Conservation (phyloP, 2,113 vertebrate genomes). For the Petrocephalus microphthalmus region DNA sequence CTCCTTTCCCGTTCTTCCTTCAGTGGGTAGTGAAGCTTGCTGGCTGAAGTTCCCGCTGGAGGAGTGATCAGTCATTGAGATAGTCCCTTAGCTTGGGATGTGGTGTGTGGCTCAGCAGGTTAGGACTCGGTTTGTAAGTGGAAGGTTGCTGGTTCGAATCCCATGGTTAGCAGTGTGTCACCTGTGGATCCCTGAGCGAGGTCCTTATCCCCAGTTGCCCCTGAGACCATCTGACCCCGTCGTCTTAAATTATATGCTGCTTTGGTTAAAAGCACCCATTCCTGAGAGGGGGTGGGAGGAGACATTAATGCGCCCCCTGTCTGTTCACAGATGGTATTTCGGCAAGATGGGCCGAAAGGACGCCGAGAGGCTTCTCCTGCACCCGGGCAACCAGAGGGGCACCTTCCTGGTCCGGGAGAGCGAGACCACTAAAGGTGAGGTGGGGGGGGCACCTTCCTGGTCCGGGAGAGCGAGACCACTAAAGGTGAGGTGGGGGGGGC, state of each 20-base stretch:
- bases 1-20: background rate
- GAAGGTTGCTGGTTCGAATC: background rate
- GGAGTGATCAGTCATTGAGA: background rate
- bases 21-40: background rate
- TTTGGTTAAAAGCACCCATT: background rate
- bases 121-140: background rate
- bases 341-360: constrained; percentile 99
- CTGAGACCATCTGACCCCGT: background rate
- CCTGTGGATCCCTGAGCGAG: background rate
- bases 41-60: background rate
- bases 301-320: background rate
- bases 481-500: constrained; percentile 68
- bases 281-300: background rate
- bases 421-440: constrained; percentile 94
- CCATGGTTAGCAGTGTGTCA: background rate
- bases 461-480: constrained; percentile 96
- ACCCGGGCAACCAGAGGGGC: constrained; percentile 87
- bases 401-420: constrained; percentile 94
- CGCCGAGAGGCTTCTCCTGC: constrained; percentile 87
- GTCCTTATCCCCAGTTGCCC: background rate
- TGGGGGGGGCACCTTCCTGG: constrained; percentile 70
- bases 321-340: constrained; percentile 89
- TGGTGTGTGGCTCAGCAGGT: background rate
- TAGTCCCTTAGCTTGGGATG: background rate
- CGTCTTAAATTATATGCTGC: background rate